Conservation (phyloP, 1,140 invertebrate species). For the Homalodisca vitripennis region DNA sequence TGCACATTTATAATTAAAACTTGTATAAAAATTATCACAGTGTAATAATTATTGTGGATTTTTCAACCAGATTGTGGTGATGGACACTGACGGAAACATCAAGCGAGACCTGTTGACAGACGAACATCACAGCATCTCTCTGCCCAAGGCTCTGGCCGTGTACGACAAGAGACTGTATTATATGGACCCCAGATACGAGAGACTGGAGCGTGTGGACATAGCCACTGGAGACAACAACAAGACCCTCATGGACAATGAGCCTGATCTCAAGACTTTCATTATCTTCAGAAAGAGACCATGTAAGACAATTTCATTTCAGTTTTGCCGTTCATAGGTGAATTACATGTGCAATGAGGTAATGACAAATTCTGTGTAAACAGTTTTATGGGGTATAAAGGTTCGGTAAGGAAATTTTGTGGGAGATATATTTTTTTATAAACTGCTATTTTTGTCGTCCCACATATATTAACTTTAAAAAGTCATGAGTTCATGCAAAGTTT, state of each 20-base stretch:
- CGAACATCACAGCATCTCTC: slow-evolving; percentile 65
- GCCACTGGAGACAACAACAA: slow-evolving; percentile 72
- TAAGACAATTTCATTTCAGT: no score
- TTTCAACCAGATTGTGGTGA: slow-evolving; percentile 64
- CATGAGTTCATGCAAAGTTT: no score
- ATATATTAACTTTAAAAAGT: no score
- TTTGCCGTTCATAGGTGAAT: no score
- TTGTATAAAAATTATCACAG: no score
- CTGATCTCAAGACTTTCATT: slow-evolving; percentile 82
- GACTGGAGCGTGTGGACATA: slow-evolving; percentile 84
- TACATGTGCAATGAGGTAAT: no score
- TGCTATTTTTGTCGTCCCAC: no score
- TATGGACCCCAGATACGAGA: slow-evolving; percentile 86
- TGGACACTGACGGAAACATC: slow-evolving; percentile 74
- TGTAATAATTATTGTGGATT: slow-evolving; percentile 35
- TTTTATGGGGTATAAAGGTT: no score
- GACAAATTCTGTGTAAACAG: no score
- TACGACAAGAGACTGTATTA: slow-evolving; percentile 84
- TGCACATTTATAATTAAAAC: no score
- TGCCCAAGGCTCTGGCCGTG: slow-evolving; percentile 81
- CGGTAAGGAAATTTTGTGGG: no score
- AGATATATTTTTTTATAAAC: no score
- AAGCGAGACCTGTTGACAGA: slow-evolving; percentile 63
- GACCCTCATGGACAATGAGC: slow-evolving; percentile 79
- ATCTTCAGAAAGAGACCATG: slow-evolving; percentile 82